Evolutionary conservation across 2,888 invertebrate genomes (phyloP).

Genomic region (Drosophila melanocephala): DNA sequence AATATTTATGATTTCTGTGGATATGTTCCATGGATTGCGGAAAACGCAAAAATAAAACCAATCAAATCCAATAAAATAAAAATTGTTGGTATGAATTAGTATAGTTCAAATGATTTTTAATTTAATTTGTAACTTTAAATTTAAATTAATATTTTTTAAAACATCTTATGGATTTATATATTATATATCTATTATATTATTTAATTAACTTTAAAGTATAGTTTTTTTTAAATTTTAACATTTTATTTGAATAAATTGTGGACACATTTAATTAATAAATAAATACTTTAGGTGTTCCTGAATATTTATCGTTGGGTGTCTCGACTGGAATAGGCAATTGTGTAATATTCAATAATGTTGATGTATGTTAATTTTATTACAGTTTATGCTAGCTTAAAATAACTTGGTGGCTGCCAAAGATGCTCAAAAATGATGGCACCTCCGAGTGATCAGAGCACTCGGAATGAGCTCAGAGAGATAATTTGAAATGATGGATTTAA

Average conservation of each 20-base stretch:
- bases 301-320: not conserved
- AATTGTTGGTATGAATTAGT: too few species aligned
- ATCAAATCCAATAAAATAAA: too few species aligned
- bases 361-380: not conserved
- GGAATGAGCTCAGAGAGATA: slow-evolving; percentile 5
- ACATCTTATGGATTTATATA: not conserved
- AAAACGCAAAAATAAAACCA: too few species aligned
- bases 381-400: not conserved
- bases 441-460: slow-evolving; percentile 15
- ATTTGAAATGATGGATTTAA: slow-evolving; percentile 52
- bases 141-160: not conserved
- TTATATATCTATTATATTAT: not conserved
- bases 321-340: not conserved
- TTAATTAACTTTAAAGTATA: not conserved
- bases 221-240: too few species aligned
- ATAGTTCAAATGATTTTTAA: fast-evolving
- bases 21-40: too few species aligned
- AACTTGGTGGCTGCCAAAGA: not conserved
- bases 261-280: not conserved
- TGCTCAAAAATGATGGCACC: slow-evolving; percentile 1
- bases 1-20: too few species aligned
- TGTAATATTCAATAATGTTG: not conserved
- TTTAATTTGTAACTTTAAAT: not conserved
- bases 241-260: not conserved
- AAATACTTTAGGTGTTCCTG: not conserved